These are phyloP conservation scores for Atta texana DNA, from an alignment of 1,140 invertebrate species.

Conservation along the genomic window DNA sequence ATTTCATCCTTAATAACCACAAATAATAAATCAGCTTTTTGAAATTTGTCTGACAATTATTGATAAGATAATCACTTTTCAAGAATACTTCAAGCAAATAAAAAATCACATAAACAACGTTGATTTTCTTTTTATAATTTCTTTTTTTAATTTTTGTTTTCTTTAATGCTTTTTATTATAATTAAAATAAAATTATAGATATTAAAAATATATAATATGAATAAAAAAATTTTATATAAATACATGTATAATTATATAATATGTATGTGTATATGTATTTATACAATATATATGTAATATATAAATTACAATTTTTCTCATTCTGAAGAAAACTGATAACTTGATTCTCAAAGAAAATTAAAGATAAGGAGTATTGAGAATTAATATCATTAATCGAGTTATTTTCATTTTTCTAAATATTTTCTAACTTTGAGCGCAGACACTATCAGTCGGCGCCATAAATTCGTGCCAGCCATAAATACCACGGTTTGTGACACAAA, in stretches of 20 bases:
- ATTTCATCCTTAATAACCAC: neutral
- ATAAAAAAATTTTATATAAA: neutral
- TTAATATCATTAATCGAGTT: neutral
- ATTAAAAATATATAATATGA: neutral
- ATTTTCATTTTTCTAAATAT: neutral
- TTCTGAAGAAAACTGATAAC: neutral
- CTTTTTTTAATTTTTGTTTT: neutral
- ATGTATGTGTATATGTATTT: neutral
- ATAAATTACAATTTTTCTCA: neutral
- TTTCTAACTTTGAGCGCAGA: conserved; percentile 8
- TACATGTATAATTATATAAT: neutral
- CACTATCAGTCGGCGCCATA: neutral
- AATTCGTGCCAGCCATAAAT: conserved; percentile 31
- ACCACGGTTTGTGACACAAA: conserved; percentile 47
- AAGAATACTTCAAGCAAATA: neutral
- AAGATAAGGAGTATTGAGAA: neutral
- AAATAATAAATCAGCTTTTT: neutral
- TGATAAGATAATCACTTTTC: neutral
- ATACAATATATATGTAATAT: neutral
- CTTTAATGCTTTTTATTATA: neutral
- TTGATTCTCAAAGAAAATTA: neutral
- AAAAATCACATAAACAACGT: neutral
- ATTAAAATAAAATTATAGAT: neutral
- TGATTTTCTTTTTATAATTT: neutral
- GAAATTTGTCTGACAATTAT: neutral